These are phyloP conservation scores for Allacma fusca DNA, from an alignment of 2,888 invertebrate genomes.

Conservation along the genomic window DNA sequence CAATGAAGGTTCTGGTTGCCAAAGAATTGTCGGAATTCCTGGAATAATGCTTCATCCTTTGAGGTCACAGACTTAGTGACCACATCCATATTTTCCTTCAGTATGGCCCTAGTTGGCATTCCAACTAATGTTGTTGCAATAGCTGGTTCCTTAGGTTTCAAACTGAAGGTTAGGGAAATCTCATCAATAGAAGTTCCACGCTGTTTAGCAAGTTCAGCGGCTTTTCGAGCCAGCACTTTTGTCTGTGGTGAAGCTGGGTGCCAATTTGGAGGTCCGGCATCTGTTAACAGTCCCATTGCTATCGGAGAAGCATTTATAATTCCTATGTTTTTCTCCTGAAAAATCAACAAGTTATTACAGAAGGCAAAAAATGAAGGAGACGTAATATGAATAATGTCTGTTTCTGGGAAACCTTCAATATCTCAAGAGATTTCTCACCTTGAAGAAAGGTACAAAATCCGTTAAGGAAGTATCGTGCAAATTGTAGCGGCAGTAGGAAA, in stretches of 20 bases:
- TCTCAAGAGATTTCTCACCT: slow-evolving; percentile 70
- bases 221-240: slow-evolving; percentile 71
- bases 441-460: slow-evolving; percentile 77
- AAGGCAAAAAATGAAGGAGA: background rate
- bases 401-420: too few relatives aligned
- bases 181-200: slow-evolving; percentile 55
- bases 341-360: background rate
- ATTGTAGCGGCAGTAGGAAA: slow-evolving; percentile 82
- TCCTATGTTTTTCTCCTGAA: slow-evolving; percentile 74
- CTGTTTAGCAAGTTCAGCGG: slow-evolving; percentile 65
- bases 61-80: slow-evolving; percentile 72
- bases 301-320: slow-evolving; percentile 84
- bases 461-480: slow-evolving; percentile 80
- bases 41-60: slow-evolving; percentile 72
- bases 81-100: slow-evolving; percentile 73
- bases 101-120: slow-evolving; percentile 73
- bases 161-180: slow-evolving; percentile 52
- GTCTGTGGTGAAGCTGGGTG: slow-evolving; percentile 77
- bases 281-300: slow-evolving; percentile 83
- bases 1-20: slow-evolving; percentile 67
- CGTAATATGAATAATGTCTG: too few relatives aligned
- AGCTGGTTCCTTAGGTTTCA: slow-evolving; percentile 63
- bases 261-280: slow-evolving; percentile 78
- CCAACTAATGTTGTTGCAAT: slow-evolving; percentile 79
- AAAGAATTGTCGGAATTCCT: slow-evolving; percentile 73